These are phyloP conservation scores for Brachyalestes nurse DNA, from an alignment of 2,797 vertebrate genomes.

Conservation along the genomic window DNA sequence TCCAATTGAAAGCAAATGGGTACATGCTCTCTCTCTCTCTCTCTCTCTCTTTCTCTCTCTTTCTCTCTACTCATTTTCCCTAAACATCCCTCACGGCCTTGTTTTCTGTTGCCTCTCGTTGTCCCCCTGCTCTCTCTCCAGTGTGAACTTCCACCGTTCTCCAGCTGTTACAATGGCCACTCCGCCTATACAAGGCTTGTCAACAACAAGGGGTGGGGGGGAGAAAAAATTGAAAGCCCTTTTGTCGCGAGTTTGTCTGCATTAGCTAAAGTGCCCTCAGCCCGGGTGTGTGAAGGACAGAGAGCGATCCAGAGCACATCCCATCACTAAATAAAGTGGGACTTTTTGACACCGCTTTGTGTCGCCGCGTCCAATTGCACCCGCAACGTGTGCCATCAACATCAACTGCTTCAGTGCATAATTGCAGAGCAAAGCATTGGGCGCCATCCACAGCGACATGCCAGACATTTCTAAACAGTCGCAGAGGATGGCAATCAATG, in stretches of 20 bases:
- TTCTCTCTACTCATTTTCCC: constrained; percentile 26
- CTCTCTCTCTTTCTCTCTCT: no score
- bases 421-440: neutral
- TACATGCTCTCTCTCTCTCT: neutral
- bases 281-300: constrained; percentile 22
- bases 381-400: constrained; percentile 9
- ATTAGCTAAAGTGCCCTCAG: constrained; percentile 56
- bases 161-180: constrained; percentile 44
- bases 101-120: constrained; percentile 36
- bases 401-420: constrained; percentile 6
- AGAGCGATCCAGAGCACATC: constrained; percentile 8
- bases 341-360: constrained; percentile 38
- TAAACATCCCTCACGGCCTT: constrained; percentile 52
- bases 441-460: neutral
- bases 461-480: neutral
- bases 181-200: constrained; percentile 48
- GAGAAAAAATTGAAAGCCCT: constrained; percentile 30
- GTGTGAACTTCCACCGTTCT: constrained; percentile 35
- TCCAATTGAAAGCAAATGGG: constrained; percentile 40
- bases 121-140: constrained; percentile 15
- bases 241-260: constrained; percentile 52
- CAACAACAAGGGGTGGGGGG: constrained; percentile 32
- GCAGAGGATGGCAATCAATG: neutral
- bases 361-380: constrained; percentile 18
- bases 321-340: constrained; percentile 20